Evolutionary conservation across 2,888 invertebrate genomes (phyloP).

Genomic region (Mesorhabditis spiculigera): DNA sequence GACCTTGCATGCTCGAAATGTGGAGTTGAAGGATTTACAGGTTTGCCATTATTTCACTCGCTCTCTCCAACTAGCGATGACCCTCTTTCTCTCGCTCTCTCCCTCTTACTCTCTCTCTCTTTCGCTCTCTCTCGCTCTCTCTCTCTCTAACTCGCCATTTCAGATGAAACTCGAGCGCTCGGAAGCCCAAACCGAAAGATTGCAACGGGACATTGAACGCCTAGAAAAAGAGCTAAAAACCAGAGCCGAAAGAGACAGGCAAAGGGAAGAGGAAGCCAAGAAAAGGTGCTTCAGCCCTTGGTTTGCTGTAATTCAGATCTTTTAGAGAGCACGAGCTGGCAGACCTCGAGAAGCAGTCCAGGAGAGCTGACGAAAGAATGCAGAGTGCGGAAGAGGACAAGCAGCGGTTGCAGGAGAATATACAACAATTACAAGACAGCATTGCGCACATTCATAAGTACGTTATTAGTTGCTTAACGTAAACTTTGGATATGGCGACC

Average conservation of each 20-base stretch:
- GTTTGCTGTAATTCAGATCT: background rate
- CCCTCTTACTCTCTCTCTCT: too few relatives aligned
- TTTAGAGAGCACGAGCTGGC: constrained; percentile 20
- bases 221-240: constrained; percentile 12
- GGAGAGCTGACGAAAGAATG: constrained; percentile 18
- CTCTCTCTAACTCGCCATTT: background rate
- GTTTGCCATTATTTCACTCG: background rate
- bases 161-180: background rate
- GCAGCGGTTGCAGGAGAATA: background rate
- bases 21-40: constrained; percentile 4
- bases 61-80: too few relatives aligned
- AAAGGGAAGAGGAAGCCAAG: constrained; percentile 18
- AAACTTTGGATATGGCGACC: too few relatives aligned
- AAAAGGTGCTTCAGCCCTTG: background rate
- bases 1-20: background rate
- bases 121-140: background rate
- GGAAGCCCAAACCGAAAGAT: background rate
- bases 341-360: constrained; percentile 26
- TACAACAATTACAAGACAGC: constrained; percentile 1
- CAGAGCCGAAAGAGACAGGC: constrained; percentile 23
- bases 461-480: background rate
- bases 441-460: background rate
- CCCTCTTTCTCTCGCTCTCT: too few relatives aligned
- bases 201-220: constrained; percentile 1
- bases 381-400: constrained; percentile 1